Evolutionary conservation across 2,888 invertebrate species (phyloP), one percentile per base, ranked within the genome.

Genomic region (Dicranocentrus wangi): DNA sequence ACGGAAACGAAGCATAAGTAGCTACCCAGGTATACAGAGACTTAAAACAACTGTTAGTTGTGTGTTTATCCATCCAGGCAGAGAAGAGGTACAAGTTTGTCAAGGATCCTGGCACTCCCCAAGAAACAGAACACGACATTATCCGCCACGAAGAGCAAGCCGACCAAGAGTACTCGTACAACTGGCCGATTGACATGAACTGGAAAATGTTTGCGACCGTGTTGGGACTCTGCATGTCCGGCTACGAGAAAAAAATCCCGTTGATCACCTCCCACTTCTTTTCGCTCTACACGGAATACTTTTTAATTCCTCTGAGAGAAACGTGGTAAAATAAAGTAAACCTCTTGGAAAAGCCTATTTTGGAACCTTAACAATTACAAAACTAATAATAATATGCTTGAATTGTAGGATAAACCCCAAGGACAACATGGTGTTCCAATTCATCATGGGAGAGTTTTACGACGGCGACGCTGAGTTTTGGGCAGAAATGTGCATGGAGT

Each of bases 201-300:
- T 84, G 81, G 80, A 83, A 82, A 71, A 83, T 84, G 60, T 84
- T 84, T 65, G 81, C 71, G 0, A 83, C 83, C 2, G 79, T 76
- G 8, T 43, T 83, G 60, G 84, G 84, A 1, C 21, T 82, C 7
- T 84, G 84, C 60, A 81, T 84, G 79, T 60, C 75, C 0, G 53
- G 39, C 7, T 79, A 81, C 15, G 84, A 84, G 51, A 47, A 76
- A 1, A 82, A 78, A 21, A 70, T 75, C 13, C 82, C 82, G 0
- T 27, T 84, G 13, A 84, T 82, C 10, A 76, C 78, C 5, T 73
- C 78, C 5, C 8, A 71, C 0, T 84, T 83, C 63, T 83, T 82
- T 58, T 71, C 80, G 13, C 13, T 84, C 32, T 84, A 79, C 72
- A 83, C 84, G 1, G 83, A 84, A 43, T 75, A 79, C 47, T 83